These are phyloP conservation scores for Knipowitschia caucasica DNA, from an alignment of 2,797 vertebrate species.

Conservation along the genomic window DNA sequence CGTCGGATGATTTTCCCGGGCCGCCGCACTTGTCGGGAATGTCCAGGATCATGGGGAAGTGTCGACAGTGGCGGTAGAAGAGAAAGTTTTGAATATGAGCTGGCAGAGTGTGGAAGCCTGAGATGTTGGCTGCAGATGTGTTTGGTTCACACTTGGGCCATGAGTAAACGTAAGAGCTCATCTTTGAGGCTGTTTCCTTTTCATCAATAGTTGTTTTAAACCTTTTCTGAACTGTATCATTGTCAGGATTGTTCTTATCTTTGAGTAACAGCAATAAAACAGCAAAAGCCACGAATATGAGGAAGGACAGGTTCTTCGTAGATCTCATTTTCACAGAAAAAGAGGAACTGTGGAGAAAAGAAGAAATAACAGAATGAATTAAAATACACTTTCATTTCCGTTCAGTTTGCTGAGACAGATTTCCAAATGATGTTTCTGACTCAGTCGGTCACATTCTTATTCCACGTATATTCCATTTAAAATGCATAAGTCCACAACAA, in stretches of 20 bases:
- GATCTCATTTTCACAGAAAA: slow-evolving; percentile 38
- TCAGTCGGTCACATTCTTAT: no score
- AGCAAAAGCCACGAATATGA: slow-evolving; percentile 36
- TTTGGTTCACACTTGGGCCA: slow-evolving; percentile 60
- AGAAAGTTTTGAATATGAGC: slow-evolving; percentile 71
- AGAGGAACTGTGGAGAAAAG: slow-evolving; percentile 36
- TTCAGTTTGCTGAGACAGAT: no score
- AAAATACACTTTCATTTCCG: no score
- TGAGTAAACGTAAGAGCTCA: background rate
- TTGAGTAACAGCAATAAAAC: slow-evolving; percentile 56
- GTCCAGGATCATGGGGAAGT: slow-evolving; percentile 71
- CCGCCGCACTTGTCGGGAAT: slow-evolving; percentile 73
- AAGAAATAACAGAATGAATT: slow-evolving; percentile 7
- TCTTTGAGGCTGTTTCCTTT: background rate
- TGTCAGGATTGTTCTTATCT: background rate
- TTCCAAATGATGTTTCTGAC: no score
- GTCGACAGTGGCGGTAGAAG: slow-evolving; percentile 75
- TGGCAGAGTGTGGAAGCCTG: slow-evolving; percentile 66
- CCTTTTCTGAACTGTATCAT: background rate
- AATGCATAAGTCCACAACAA: no score
- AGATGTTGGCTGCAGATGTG: slow-evolving; percentile 30
- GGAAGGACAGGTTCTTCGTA: background rate
- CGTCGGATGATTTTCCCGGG: slow-evolving; percentile 30
- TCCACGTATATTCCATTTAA: no score
- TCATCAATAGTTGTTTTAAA: background rate